These are phyloP conservation scores for Drosophila ezoana DNA, from an alignment of 2,888 invertebrate genomes.

Conservation along the genomic window DNA sequence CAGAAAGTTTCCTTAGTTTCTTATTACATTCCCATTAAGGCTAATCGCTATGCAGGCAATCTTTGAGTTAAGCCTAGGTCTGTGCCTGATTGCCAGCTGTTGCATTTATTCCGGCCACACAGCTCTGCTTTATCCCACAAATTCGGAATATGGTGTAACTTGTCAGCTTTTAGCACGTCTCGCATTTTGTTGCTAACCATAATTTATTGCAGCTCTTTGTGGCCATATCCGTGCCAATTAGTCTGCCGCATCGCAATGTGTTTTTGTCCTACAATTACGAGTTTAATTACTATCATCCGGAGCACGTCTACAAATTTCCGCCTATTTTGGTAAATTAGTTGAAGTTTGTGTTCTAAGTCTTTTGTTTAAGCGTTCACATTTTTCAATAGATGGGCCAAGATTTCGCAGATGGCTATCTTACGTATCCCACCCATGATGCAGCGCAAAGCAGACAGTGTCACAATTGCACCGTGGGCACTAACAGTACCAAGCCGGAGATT, in stretches of 20 bases:
- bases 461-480: conserved; percentile 53
- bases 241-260: conserved; percentile 89
- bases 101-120: conserved; percentile 4
- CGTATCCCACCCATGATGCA: conserved; percentile 41
- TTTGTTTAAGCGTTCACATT: conserved; percentile 6
- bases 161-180: background rate
- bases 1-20: background rate
- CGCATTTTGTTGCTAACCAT: background rate
- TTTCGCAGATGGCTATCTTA: conserved; percentile 59
- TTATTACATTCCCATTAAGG: background rate
- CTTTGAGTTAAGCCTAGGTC: background rate
- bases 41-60: conserved; percentile 14
- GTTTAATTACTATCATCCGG: conserved; percentile 88
- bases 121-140: conserved; percentile 61
- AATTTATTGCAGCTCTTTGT: conserved; percentile 87
- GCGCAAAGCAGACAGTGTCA: conserved; percentile 38
- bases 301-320: conserved; percentile 84
- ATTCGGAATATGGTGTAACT: conserved; percentile 72
- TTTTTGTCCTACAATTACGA: conserved; percentile 91
- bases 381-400: conserved; percentile 59
- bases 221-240: conserved; percentile 90
- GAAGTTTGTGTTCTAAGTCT: conserved; percentile 24
- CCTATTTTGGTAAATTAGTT: conserved; percentile 70
- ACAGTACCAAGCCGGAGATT: conserved; percentile 14
- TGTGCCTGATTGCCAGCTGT: conserved; percentile 12